These are phyloP conservation scores for Rhamnusium bicolor DNA, from an alignment of 2,888 invertebrate species.

Conservation along the genomic window DNA sequence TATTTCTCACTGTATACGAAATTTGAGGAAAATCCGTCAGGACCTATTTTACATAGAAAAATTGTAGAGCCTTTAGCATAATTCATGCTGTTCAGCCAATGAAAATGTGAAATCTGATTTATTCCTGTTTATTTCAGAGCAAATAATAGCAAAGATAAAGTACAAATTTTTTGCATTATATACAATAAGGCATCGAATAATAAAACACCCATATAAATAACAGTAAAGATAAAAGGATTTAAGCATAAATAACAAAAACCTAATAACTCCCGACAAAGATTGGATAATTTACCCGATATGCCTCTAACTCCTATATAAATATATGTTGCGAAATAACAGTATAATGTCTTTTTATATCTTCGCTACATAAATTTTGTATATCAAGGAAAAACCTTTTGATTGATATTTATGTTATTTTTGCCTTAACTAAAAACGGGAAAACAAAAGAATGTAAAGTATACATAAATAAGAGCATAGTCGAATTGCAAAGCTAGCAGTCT, in stretches of 20 bases:
- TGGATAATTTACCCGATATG: constrained; percentile 45
- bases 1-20: too few relatives aligned
- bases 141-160: not conserved
- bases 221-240: constrained; percentile 46
- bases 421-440: constrained; percentile 45
- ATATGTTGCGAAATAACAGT: constrained; percentile 41
- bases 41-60: too few relatives aligned
- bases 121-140: not conserved
- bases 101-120: not conserved
- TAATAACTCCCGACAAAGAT: constrained; percentile 45
- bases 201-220: constrained; percentile 29
- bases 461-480: constrained; percentile 50
- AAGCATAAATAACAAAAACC: constrained; percentile 43
- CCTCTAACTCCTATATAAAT: constrained; percentile 39
- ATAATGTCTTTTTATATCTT: constrained; percentile 36
- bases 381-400: constrained; percentile 50
- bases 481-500: constrained; percentile 52
- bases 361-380: constrained; percentile 45
- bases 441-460: constrained; percentile 40
- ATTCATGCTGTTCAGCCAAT: too few relatives aligned
- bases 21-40: too few relatives aligned
- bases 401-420: constrained; percentile 57
- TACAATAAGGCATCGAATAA: constrained; percentile 36
- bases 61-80: too few relatives aligned
- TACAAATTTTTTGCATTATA: constrained; percentile 16